phyloP scores from a whole-genome alignment of 2,113 vertebrate genomes.

The Chloropsis cyanopogon region DNA sequence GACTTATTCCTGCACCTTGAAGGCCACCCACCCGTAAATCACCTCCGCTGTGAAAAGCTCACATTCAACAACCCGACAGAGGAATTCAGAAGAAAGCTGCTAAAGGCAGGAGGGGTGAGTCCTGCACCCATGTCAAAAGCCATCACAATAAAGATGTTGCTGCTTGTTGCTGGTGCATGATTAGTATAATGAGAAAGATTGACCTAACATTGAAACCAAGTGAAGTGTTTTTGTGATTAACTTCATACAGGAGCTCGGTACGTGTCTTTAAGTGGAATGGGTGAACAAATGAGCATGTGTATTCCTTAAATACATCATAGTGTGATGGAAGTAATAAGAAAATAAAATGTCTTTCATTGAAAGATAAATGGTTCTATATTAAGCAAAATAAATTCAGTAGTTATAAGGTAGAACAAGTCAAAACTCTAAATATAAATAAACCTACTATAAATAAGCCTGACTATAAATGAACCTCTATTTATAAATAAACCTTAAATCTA shows the following conservation, averaged over 20 bases:
- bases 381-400: background rate
- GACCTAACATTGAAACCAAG: background rate
- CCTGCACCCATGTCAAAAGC: constrained; percentile 6
- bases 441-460: too few relatives aligned
- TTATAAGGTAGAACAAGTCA: background rate
- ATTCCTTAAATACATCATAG: background rate
- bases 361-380: background rate
- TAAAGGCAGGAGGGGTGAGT: constrained; percentile 88
- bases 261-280: background rate
- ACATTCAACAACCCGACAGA: constrained; percentile 91
- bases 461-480: background rate
- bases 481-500: background rate
- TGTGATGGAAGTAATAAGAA: background rate
- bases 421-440: background rate
- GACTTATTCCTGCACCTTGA: constrained; percentile 91
- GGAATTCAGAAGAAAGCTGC: constrained; percentile 87
- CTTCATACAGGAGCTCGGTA: background rate
- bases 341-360: background rate
- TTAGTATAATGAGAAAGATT: background rate
- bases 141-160: background rate
- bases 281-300: background rate
- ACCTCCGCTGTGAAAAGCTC: constrained; percentile 90
- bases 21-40: constrained; percentile 90
- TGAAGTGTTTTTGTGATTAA: background rate
- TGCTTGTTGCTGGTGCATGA: background rate